Percentiles rank a stretch among this genome's conserved stretches.
phyloP scores from a whole-genome alignment of 2,888 invertebrate species.

The Phasia obesa region DNA sequence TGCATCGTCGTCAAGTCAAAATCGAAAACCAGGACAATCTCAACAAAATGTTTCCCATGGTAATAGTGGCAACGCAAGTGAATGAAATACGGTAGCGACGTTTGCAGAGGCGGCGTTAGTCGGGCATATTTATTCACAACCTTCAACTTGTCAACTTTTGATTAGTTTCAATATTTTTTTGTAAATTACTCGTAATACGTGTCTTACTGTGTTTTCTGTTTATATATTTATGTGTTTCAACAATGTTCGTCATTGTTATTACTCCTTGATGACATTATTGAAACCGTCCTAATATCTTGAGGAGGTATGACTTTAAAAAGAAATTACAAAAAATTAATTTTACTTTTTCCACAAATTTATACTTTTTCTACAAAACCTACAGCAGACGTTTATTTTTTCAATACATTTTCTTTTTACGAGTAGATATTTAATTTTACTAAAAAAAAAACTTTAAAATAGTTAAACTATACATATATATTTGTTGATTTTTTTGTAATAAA shows the following conservation, averaged over 20 bases:
- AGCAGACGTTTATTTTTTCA: constrained; percentile 26
- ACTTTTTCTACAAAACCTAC: neutral
- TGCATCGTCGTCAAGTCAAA: constrained; percentile 53
- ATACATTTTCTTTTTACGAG: constrained; percentile 34
- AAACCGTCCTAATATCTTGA: constrained; percentile 45
- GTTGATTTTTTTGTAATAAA: constrained; percentile 42
- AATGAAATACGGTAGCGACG: constrained; percentile 80
- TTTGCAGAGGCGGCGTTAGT: constrained; percentile 75
- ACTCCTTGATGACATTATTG: constrained; percentile 52
- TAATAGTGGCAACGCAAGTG: constrained; percentile 74
- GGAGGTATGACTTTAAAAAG: too few species aligned
- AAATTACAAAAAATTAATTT: too few species aligned
- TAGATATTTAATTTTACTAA: constrained; percentile 53
- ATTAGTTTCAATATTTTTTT: constrained; percentile 53
- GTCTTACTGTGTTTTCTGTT: constrained; percentile 48
- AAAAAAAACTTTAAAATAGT: constrained; percentile 30
- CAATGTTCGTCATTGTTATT: constrained; percentile 57
- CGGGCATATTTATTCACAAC: constrained; percentile 76
- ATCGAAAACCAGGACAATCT: constrained; percentile 64
- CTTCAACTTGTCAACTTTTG: constrained; percentile 64
- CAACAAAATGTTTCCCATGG: constrained; percentile 48
- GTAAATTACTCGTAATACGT: constrained; percentile 58
- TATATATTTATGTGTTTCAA: constrained; percentile 60
- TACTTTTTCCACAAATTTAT: neutral
- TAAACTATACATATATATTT: constrained; percentile 39